Evolutionary conservation across 2,797 vertebrate species (phyloP).

Genomic region (Rhynchotus rufescens): DNA sequence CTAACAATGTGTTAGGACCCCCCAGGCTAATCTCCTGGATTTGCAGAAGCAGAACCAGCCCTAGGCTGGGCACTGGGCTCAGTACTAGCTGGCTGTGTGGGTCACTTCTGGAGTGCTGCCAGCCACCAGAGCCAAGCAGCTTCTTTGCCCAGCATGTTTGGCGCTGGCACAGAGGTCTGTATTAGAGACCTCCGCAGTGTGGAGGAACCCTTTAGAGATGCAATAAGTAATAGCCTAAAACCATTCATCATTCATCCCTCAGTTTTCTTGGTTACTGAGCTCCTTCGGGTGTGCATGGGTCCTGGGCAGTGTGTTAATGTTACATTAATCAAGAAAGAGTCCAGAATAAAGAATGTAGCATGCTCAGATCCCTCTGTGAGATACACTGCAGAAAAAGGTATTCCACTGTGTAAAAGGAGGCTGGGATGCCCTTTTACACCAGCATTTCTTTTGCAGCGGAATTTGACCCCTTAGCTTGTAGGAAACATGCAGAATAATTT

Average conservation of each 20-base stretch:
- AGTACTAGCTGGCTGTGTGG: neutral
- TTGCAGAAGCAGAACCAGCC: neutral
- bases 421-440: neutral
- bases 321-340: neutral
- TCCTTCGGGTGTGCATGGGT: rapidly evolving
- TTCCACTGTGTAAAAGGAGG: neutral
- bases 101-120: neutral
- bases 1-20: neutral
- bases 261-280: neutral
- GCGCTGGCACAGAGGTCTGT: neutral
- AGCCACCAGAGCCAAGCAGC: neutral
- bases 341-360: neutral
- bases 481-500: neutral
- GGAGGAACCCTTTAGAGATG: neutral
- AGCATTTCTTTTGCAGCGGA: neutral
- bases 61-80: too few relatives aligned
- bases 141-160: neutral
- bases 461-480: neutral
- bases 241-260: too few relatives aligned
- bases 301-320: neutral
- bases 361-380: neutral
- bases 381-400: neutral
- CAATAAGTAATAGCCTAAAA: neutral
- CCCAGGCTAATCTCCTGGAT: neutral
- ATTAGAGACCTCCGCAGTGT: neutral